Evolutionary conservation across 30 jellyfish, hydroid and myxozoan genomes (phyloP).

Genomic region (Turritopsis rubra): DNA sequence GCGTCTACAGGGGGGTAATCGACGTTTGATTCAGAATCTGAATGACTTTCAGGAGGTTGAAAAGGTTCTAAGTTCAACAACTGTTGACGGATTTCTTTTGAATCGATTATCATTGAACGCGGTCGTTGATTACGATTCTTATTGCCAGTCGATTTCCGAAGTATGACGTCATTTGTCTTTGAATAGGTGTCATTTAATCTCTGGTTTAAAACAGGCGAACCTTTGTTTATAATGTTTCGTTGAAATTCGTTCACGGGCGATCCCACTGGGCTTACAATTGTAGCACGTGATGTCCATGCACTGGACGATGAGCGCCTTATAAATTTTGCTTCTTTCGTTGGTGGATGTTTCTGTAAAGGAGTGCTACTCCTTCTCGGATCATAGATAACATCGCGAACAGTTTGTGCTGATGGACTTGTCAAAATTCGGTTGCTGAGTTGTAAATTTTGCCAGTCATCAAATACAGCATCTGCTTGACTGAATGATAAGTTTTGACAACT

Average conservation of each 20-base stretch:
- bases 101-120: constrained; percentile 15
- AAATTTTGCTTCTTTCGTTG: not conserved
- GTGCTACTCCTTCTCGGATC: constrained; percentile 29
- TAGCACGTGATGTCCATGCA: constrained; percentile 1
- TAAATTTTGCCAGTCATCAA: not conserved
- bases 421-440: constrained; percentile 1
- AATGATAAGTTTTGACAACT: constrained; percentile 30
- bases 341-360: constrained; percentile 13
- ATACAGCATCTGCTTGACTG: not conserved
- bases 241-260: constrained; percentile 7
- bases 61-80: not conserved
- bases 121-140: constrained; percentile 23
- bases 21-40: constrained; percentile 7
- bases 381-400: not conserved
- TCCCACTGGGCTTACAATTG: not conserved
- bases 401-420: not conserved
- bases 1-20: too few species aligned
- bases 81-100: not conserved
- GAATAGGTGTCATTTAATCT: not conserved
- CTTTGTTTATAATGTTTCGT: not conserved
- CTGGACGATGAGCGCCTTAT: not conserved
- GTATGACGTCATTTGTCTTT: not conserved
- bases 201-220: not conserved
- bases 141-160: not conserved
- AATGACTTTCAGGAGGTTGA: not conserved